Evolutionary conservation across 2,113 vertebrate species (phyloP), one percentile per base, ranked within the genome.

Genomic region (Coptodon bakossiorum): DNA sequence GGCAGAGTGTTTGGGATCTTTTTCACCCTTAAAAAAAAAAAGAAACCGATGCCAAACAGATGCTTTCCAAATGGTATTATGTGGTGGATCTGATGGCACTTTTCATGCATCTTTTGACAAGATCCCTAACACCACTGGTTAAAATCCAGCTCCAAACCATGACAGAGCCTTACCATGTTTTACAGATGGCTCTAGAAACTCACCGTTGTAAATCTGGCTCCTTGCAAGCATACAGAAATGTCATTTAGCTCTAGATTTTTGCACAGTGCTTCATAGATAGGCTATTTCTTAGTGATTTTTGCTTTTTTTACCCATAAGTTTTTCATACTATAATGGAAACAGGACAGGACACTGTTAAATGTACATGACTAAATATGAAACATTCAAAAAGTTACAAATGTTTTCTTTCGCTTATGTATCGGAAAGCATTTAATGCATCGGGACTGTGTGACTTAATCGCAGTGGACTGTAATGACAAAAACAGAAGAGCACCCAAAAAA

Each of bases 261-360:
- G 11, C 0, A 9, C 63, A 68, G 34, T 68, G 0, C 19, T 38
- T 19, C 19, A 38, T n/a, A 13, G 34, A 38, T 8, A 68, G 10
- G 36, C 7, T 9, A 24, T 71, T 24, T 71, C 38, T 24, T 14
- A 43, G n/a, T 71, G 9, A 71, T 71, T 71, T 71, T 71, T 27
- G 7, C 36, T 36, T 36, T 43, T 43, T 71, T 24, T 0, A 45
- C 22, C 66, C 16, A 45, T 9, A 24, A 0, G 38, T 3, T 17
- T 45, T 27, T 73, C n/a, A 10, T 43, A 45, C 38, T 43, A 45
- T 43, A 27, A 24, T 73, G 12, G 12, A 45, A 22, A 66, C 61
- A 13, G 61, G 3, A 66, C 17, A 36, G 16, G 43, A 7, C 9
- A 48, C 24, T 24, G 31, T 76, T 76, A 50, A 48, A 50, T 73